Conservation (phyloP, 2,888 invertebrate genomes). For the Nemapogon koenigi region DNA sequence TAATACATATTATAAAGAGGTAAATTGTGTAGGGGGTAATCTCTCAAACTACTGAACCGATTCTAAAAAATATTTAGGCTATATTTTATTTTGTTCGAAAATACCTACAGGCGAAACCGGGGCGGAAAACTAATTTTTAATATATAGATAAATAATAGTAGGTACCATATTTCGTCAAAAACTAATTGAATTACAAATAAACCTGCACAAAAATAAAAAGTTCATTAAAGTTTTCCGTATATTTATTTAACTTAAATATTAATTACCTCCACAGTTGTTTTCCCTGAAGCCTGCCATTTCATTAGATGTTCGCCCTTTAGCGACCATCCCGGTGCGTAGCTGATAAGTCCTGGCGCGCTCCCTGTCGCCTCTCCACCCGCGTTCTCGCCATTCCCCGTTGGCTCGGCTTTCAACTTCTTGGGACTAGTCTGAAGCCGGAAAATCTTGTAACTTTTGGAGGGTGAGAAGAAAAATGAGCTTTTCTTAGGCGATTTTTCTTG, state of each 20-base stretch:
- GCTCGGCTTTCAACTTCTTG: constrained; percentile 52
- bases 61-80: too few relatives aligned
- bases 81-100: too few relatives aligned
- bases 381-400: constrained; percentile 22
- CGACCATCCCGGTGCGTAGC: constrained; percentile 69
- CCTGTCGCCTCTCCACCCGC: constrained; percentile 20
- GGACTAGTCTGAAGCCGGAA: constrained; percentile 60
- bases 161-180: too few relatives aligned
- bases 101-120: too few relatives aligned
- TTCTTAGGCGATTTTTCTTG: constrained; percentile 59
- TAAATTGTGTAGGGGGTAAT: too few relatives aligned
- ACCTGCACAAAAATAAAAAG: too few relatives aligned
- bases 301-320: constrained; percentile 67
- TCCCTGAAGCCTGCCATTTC: constrained; percentile 68
- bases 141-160: too few relatives aligned
- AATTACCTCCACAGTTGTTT: constrained; percentile 64
- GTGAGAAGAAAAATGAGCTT: constrained; percentile 60
- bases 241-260: constrained; percentile 1
- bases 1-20: too few relatives aligned
- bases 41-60: too few relatives aligned
- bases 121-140: too few relatives aligned
- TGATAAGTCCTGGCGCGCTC: constrained; percentile 54
- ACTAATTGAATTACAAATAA: too few relatives aligned
- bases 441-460: constrained; percentile 57
- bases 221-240: too few relatives aligned